These are phyloP conservation scores for Drosophila athabasca DNA, from an alignment of 1,140 invertebrate genomes.

Conservation along the genomic window DNA sequence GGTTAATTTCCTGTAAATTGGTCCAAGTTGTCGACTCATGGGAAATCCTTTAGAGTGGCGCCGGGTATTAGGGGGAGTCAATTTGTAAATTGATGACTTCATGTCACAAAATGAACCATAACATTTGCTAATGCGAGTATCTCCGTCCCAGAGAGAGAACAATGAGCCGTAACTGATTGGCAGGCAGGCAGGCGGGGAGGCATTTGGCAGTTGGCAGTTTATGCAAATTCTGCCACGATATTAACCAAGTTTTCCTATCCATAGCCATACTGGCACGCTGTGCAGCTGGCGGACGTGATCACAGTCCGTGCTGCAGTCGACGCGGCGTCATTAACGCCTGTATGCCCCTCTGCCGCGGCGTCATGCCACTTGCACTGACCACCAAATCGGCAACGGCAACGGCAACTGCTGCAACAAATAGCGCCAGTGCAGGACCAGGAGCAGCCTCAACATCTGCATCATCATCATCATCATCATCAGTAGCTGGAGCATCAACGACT, in stretches of 20 bases:
- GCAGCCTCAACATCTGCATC: constrained; percentile 27
- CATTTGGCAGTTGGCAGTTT: constrained; percentile 8
- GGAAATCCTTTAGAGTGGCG: constrained; percentile 42
- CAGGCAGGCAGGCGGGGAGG: background rate
- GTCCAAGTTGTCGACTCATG: constrained; percentile 39
- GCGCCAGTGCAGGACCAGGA: constrained; percentile 31
- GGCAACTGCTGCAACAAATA: constrained; percentile 32
- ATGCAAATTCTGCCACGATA: constrained; percentile 85
- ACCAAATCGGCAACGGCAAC: constrained; percentile 59
- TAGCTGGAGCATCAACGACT: constrained; percentile 27
- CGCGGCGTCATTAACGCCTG: constrained; percentile 90
- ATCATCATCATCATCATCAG: constrained; percentile 22
- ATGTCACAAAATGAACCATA: constrained; percentile 37
- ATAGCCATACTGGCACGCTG: constrained; percentile 84
- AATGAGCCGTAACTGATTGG: constrained; percentile 46
- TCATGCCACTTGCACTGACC: constrained; percentile 84
- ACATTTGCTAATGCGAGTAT: constrained; percentile 8
- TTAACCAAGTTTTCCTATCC: constrained; percentile 39
- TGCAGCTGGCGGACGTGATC: constrained; percentile 90
- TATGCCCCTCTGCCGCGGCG: constrained; percentile 89
- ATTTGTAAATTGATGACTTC: constrained; percentile 55
- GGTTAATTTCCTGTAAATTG: constrained; percentile 60
- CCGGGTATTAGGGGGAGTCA: constrained; percentile 10
- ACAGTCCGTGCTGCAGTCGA: constrained; percentile 89
- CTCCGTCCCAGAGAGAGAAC: constrained; percentile 27